Evolutionary conservation across 2,113 vertebrate species (phyloP).

Genomic region (Epinephelus lanceolatus): DNA sequence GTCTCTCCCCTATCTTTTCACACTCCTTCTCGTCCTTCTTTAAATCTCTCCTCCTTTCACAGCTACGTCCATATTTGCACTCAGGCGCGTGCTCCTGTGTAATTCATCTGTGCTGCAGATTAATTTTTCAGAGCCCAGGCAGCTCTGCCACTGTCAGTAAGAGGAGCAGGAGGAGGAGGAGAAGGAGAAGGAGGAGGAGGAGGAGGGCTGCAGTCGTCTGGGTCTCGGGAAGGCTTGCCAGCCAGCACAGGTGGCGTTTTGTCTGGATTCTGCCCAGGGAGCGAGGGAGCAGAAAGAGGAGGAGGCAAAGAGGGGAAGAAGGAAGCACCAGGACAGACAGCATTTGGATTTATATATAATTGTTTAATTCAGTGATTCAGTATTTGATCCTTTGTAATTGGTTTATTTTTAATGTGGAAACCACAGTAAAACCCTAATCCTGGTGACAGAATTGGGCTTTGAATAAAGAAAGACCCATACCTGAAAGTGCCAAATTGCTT

Average conservation of each 20-base stretch:
- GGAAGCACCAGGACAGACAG: slow-evolving; percentile 38
- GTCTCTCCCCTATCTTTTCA: background rate
- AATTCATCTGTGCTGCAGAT: slow-evolving; percentile 73
- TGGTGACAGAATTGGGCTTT: slow-evolving; percentile 31
- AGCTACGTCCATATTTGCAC: slow-evolving; percentile 56
- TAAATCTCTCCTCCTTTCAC: slow-evolving; percentile 50
- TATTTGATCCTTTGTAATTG: slow-evolving; percentile 59
- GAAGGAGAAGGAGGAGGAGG: slow-evolving; percentile 29
- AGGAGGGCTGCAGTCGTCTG: slow-evolving; percentile 63
- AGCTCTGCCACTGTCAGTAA: slow-evolving; percentile 58
- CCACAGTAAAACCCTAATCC: slow-evolving; percentile 45
- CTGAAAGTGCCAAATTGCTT: slow-evolving; percentile 44
- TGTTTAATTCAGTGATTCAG: slow-evolving; percentile 51
- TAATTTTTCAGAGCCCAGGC: slow-evolving; percentile 72
- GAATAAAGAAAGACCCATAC: slow-evolving; percentile 40
- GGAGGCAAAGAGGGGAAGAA: slow-evolving; percentile 1
- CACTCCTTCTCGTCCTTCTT: background rate
- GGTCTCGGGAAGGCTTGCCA: slow-evolving; percentile 59
- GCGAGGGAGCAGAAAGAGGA: slow-evolving; percentile 33
- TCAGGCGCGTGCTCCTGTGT: slow-evolving; percentile 43
- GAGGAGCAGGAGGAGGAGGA: slow-evolving; percentile 40
- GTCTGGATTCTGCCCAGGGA: slow-evolving; percentile 70
- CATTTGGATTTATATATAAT: slow-evolving; percentile 58
- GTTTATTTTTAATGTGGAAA: slow-evolving; percentile 48
- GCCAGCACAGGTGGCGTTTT: slow-evolving; percentile 76